These are phyloP conservation scores for Mallateleia sp. DNA, from an alignment of 2,888 invertebrate genomes.

Conservation along the genomic window DNA sequence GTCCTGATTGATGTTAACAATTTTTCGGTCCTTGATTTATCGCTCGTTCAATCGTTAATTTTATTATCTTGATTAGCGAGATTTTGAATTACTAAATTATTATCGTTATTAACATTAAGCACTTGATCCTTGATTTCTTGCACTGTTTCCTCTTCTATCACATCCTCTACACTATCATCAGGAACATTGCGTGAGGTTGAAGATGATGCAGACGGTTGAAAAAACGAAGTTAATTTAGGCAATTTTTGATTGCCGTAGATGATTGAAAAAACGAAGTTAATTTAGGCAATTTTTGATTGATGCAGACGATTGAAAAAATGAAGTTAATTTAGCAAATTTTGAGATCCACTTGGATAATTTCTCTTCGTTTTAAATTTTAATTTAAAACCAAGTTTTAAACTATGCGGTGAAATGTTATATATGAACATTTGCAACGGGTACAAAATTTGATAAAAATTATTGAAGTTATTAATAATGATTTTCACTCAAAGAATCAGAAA, in stretches of 20 bases:
- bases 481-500: no score
- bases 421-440: no score
- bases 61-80: conserved; percentile 27
- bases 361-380: no score
- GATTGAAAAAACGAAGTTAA: conserved; percentile 47
- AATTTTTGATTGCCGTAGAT: conserved; percentile 22
- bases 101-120: conserved; percentile 19
- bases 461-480: no score
- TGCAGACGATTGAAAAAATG: conserved; percentile 36
- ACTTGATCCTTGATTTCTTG: conserved; percentile 7
- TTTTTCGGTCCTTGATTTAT: conserved; percentile 44
- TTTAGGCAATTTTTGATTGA: conserved; percentile 47
- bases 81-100: no score
- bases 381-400: conserved; percentile 16
- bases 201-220: conserved; percentile 26
- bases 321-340: conserved; percentile 46
- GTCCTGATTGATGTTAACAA: conserved; percentile 60
- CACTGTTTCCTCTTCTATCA: not conserved
- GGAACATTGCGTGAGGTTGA: no score
- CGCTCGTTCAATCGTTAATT: conserved; percentile 30
- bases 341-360: conserved; percentile 35
- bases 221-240: conserved; percentile 54
- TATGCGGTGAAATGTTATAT: conserved; percentile 26
- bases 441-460: no score
- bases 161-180: no score